Evolutionary conservation across 2,113 vertebrate species (phyloP).

Genomic region (Cinclus mexicanus): DNA sequence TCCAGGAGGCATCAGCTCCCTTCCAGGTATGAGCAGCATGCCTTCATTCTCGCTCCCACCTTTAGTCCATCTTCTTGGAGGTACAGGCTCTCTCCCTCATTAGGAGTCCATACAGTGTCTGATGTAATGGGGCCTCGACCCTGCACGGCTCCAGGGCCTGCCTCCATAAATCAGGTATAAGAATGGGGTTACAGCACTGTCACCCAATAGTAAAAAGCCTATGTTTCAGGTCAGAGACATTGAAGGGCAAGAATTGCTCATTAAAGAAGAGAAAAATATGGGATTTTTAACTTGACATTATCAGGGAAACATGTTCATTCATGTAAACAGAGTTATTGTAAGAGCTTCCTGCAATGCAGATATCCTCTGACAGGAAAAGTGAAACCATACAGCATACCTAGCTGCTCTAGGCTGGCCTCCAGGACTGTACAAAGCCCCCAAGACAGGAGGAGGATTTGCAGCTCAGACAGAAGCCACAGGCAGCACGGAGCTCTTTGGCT

Average conservation of each 20-base stretch:
- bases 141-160: not conserved
- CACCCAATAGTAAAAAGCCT: not conserved
- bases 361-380: not conserved
- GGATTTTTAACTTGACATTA: not conserved
- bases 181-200: slow-evolving; percentile 20
- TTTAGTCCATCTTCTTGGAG: not conserved
- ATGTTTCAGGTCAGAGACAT: not conserved
- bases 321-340: not conserved
- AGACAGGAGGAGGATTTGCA: not conserved
- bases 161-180: slow-evolving; percentile 39
- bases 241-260: not conserved
- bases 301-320: slow-evolving; percentile 5
- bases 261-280: slow-evolving; percentile 31
- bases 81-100: not conserved
- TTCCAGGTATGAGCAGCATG: not conserved
- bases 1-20: not conserved
- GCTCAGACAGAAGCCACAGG: not conserved
- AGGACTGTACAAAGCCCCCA: not conserved
- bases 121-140: not conserved
- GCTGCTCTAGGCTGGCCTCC: not conserved
- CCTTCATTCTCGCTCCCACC: not conserved
- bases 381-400: not conserved
- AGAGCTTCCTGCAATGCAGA: not conserved
- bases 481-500: not conserved
- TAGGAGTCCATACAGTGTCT: not conserved